A percentile compares a stretch with the other conserved stretches of the same genome.
Evolutionary conservation across 2,888 invertebrate genomes (phyloP).

Genomic region (Pterostichus niger): DNA sequence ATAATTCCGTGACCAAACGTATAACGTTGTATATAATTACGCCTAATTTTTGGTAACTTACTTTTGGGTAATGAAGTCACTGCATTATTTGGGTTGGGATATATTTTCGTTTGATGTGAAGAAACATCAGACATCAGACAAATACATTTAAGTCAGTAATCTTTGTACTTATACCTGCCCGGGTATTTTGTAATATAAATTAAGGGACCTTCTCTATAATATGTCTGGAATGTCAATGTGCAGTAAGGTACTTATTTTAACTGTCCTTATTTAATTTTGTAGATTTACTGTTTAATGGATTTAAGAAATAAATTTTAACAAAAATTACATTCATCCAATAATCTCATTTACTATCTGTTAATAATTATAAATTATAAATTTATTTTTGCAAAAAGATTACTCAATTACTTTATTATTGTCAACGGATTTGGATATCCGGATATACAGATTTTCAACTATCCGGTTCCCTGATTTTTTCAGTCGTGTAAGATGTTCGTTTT

Average conservation of each 20-base stretch:
- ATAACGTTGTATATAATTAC: conserved; percentile 20
- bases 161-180: neutral
- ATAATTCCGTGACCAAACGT: conserved; percentile 34
- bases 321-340: neutral
- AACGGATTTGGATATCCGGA: too few relatives aligned
- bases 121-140: conserved; percentile 4
- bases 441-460: too few relatives aligned
- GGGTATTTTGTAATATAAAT: conserved; percentile 34
- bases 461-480: too few relatives aligned
- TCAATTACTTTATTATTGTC: too few relatives aligned
- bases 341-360: neutral
- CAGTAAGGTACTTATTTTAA: too few relatives aligned
- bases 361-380: too few relatives aligned
- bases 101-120: conserved; percentile 16
- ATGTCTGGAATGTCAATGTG: conserved; percentile 21
- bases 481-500: too few relatives aligned
- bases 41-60: conserved; percentile 33
- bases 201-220: conserved; percentile 9
- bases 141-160: neutral
- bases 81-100: conserved; percentile 9
- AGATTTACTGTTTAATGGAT: neutral
- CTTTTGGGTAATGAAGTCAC: conserved; percentile 10
- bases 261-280: neutral
- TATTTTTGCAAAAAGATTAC: too few relatives aligned
- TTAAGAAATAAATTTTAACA: neutral